phyloP scores from a whole-genome alignment of 2,888 invertebrate species.

The Archips crataeganus region DNA sequence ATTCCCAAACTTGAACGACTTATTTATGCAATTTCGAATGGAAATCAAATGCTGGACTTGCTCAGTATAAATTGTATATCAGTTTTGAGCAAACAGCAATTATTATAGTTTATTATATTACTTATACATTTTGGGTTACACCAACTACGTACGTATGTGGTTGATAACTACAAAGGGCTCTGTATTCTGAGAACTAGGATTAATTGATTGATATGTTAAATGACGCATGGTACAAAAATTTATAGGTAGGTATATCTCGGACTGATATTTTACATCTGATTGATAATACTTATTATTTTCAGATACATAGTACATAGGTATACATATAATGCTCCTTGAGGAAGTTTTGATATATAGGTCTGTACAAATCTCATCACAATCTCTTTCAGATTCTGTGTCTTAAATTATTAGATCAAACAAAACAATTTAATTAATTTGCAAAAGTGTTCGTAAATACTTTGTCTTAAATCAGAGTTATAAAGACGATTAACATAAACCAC shows the following conservation, averaged over 20 bases:
- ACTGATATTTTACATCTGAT: not conserved
- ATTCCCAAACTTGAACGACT: slow-evolving; percentile 25
- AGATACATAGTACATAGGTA: not conserved
- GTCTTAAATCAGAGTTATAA: not conserved
- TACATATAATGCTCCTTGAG: not conserved
- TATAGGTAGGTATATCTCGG: not conserved
- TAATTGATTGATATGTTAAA: not conserved
- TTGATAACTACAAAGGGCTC: not conserved
- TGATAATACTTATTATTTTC: not conserved
- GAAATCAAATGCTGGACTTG: slow-evolving; percentile 17
- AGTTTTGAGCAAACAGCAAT: not conserved
- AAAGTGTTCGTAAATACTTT: not conserved
- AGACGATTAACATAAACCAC: not conserved
- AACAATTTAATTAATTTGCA: too few species aligned
- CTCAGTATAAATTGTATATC: slow-evolving; percentile 12
- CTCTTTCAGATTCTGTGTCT: too few species aligned
- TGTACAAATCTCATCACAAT: too few species aligned
- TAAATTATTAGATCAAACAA: too few species aligned
- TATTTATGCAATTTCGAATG: slow-evolving; percentile 37
- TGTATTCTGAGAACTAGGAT: not conserved
- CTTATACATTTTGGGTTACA: not conserved
- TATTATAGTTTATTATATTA: not conserved
- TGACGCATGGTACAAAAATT: not conserved
- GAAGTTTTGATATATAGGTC: not conserved
- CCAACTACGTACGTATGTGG: not conserved